Conservation (phyloP, 1,140 invertebrate species). For the Pseudomyrmex gracilis region DNA sequence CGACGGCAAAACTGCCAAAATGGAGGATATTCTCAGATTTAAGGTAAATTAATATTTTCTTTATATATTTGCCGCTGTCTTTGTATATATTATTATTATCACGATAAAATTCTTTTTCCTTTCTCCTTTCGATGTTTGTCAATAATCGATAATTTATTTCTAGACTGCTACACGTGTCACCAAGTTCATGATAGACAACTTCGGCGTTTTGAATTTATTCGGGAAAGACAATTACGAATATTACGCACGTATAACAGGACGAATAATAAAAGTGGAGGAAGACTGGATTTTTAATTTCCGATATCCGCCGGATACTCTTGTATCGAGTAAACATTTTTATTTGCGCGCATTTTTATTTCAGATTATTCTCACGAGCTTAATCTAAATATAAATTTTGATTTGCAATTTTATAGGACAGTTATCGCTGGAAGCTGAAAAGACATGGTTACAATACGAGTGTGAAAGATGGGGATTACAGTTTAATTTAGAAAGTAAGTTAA, state of each 20-base stretch:
- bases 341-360: background rate
- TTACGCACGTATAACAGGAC: slow-evolving; percentile 96
- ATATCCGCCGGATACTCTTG: slow-evolving; percentile 92
- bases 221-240: slow-evolving; percentile 98
- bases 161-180: slow-evolving; percentile 97
- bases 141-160: slow-evolving; percentile 17
- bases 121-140: too few relatives aligned
- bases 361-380: background rate
- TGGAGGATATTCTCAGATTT: slow-evolving; percentile 97
- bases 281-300: slow-evolving; percentile 98
- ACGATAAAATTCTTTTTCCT: background rate
- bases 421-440: slow-evolving; percentile 94
- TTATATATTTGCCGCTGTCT: slow-evolving; percentile 32
- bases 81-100: slow-evolving; percentile 40
- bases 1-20: slow-evolving; percentile 96
- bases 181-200: slow-evolving; percentile 98
- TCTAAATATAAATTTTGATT: background rate
- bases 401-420: slow-evolving; percentile 89
- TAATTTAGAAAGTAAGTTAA: slow-evolving; percentile 91
- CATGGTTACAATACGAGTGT: slow-evolving; percentile 95
- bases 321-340: slow-evolving; percentile 88
- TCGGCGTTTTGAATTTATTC: slow-evolving; percentile 97
- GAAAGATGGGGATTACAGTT: slow-evolving; percentile 93
- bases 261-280: slow-evolving; percentile 96
- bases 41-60: slow-evolving; percentile 88